These are phyloP conservation scores for Pimpla rufipes DNA, from an alignment of 2,888 invertebrate species.

Conservation along the genomic window DNA sequence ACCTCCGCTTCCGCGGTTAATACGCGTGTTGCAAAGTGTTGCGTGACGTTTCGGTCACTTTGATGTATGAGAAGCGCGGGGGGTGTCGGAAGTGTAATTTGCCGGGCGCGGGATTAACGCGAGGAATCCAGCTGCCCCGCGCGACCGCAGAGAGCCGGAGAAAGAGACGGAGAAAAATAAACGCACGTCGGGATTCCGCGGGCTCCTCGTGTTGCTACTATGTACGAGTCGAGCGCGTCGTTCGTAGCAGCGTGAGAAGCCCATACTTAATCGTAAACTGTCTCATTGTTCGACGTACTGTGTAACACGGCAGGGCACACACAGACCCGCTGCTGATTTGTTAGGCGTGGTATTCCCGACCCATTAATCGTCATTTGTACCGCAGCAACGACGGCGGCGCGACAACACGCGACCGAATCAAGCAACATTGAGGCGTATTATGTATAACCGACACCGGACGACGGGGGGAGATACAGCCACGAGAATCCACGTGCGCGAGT, in stretches of 20 bases:
- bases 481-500: conserved; percentile 20
- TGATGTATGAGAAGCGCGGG: conserved; percentile 22
- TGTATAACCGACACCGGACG: neutral
- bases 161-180: conserved; percentile 45
- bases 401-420: conserved; percentile 44
- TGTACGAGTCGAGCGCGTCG: neutral
- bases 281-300: conserved; percentile 59
- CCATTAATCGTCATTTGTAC: conserved; percentile 66
- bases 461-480: neutral
- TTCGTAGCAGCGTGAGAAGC: conserved; percentile 57
- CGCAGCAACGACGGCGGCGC: neutral
- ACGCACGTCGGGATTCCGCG: conserved; percentile 30
- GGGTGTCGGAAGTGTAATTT: conserved; percentile 44
- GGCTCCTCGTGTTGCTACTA: conserved; percentile 7
- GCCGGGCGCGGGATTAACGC: conserved; percentile 34
- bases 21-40: neutral
- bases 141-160: conserved; percentile 36
- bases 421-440: conserved; percentile 50
- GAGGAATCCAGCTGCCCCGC: conserved; percentile 32
- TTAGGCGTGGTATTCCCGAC: conserved; percentile 51
- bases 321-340: conserved; percentile 44
- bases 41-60: neutral
- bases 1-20: neutral
- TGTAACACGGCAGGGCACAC: conserved; percentile 25
- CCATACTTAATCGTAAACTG: conserved; percentile 61